Conservation (phyloP, 1,140 invertebrate genomes). For the Tetragnatha versicolor region DNA sequence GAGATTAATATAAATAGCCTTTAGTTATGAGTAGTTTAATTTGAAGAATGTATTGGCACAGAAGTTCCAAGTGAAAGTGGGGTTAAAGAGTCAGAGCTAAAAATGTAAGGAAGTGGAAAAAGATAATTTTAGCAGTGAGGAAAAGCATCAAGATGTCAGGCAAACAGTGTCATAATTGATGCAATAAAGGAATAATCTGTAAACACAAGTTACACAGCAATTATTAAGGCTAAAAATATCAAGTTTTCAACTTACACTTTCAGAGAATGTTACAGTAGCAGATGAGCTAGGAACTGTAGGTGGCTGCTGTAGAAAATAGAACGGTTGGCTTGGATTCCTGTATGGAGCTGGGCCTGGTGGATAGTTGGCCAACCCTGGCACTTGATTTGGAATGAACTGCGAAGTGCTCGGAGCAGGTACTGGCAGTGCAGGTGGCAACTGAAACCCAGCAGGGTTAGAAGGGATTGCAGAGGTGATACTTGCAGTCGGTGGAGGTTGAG, state of each 20-base stretch:
- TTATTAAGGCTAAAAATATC: too few relatives aligned
- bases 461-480: constrained; percentile 14
- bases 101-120: too few relatives aligned
- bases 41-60: too few relatives aligned
- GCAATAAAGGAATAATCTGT: too few relatives aligned
- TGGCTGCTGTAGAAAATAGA: constrained; percentile 36
- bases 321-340: constrained; percentile 16
- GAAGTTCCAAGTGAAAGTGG: too few relatives aligned
- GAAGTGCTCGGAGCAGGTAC: neutral
- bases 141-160: too few relatives aligned
- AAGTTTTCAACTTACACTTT: constrained; percentile 24
- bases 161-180: too few relatives aligned
- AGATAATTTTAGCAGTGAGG: too few relatives aligned
- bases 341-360: constrained; percentile 10
- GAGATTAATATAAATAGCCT: too few relatives aligned
- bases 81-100: too few relatives aligned
- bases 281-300: constrained; percentile 7
- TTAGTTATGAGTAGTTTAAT: too few relatives aligned
- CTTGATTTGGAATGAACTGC: constrained; percentile 25
- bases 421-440: neutral
- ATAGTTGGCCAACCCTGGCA: neutral
- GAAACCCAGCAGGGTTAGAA: neutral
- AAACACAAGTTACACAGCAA: too few relatives aligned
- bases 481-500: neutral
- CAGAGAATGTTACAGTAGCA: neutral